Conservation (phyloP, 2,888 invertebrate genomes). For the Philaethria dido region DNA sequence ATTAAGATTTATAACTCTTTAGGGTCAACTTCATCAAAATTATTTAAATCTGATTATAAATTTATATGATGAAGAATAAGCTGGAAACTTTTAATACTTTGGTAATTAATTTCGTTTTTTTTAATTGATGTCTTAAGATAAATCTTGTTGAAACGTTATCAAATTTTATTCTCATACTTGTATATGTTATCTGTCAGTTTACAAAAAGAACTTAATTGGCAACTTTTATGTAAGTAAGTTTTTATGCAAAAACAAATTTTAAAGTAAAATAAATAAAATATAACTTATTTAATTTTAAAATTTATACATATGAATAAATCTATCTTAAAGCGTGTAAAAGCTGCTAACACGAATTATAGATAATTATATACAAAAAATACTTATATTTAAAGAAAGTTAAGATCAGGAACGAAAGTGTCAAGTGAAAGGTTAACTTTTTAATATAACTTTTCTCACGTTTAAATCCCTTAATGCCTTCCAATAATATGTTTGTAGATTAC, state of each 20-base stretch:
- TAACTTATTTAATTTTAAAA: no score
- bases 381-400: neutral
- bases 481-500: constrained; percentile 25
- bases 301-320: no score
- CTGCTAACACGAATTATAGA: no score
- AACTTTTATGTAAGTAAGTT: no score
- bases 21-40: constrained; percentile 35
- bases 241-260: no score
- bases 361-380: neutral
- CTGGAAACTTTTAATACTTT: neutral
- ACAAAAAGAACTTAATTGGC: no score
- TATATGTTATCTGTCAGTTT: no score
- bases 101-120: constrained; percentile 11
- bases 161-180: no score
- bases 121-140: neutral
- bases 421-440: constrained; percentile 12
- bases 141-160: neutral
- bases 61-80: constrained; percentile 37
- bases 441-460: constrained; percentile 20
- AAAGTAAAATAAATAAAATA: no score
- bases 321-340: no score
- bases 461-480: constrained; percentile 19
- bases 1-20: constrained; percentile 49
- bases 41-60: constrained; percentile 43
- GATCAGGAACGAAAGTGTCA: neutral